phyloP scores from a whole-genome alignment of 2,113 vertebrate genomes.

The Pelvicachromis taeniatus region DNA sequence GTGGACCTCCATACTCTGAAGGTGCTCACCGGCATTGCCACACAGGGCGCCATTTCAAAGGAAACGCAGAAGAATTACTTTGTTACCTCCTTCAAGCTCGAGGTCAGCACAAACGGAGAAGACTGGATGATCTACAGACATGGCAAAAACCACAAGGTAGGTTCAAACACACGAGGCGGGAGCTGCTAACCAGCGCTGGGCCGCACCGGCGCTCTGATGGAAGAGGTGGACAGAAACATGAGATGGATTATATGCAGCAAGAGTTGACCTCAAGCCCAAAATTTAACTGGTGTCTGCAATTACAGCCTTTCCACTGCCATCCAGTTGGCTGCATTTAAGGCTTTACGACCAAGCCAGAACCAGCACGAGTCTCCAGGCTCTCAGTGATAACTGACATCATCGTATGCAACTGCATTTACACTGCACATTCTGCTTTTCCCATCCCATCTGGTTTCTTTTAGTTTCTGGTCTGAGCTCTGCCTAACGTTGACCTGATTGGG shows the following conservation, averaged over 20 bases:
- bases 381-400: conserved; percentile 34
- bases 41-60: conserved; percentile 92
- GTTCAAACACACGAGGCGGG: neutral
- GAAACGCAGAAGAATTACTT: conserved; percentile 91
- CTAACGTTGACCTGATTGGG: conserved; percentile 12
- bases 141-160: conserved; percentile 96
- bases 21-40: conserved; percentile 90
- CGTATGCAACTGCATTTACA: conserved; percentile 1
- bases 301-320: conserved; percentile 18
- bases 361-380: conserved; percentile 27
- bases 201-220: neutral
- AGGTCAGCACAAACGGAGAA: conserved; percentile 97
- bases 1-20: conserved; percentile 95
- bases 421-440: neutral
- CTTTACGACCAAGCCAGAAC: conserved; percentile 41
- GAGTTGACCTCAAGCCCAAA: conserved; percentile 42
- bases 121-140: conserved; percentile 99
- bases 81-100: conserved; percentile 92
- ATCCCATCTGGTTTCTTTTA: conserved; percentile 53
- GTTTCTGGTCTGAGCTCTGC: conserved; percentile 16
- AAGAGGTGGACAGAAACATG: neutral
- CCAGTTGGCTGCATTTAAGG: conserved; percentile 35
- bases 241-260: conserved; percentile 43
- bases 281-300: conserved; percentile 39
- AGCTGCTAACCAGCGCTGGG: neutral